phyloP scores from a whole-genome alignment of 2,113 vertebrate genomes.

The Nothocercus nigrocapillus region DNA sequence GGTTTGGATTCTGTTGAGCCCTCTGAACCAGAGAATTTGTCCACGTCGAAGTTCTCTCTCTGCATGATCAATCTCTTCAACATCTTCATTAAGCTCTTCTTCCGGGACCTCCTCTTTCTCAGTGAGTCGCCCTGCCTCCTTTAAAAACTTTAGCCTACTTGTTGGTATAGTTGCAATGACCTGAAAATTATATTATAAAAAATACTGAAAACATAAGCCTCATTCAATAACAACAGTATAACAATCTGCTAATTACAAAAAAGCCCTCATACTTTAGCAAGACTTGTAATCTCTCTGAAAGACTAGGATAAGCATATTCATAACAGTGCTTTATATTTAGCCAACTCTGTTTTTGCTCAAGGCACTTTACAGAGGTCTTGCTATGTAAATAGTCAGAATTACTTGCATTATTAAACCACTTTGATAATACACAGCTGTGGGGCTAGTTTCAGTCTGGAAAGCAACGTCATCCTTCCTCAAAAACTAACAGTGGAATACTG shows the following conservation, averaged over 20 bases:
- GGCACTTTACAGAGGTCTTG: neutral
- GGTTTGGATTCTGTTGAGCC: conserved; percentile 97
- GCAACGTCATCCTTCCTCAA: neutral
- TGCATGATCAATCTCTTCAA: conserved; percentile 96
- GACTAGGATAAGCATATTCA: neutral
- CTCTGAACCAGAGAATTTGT: conserved; percentile 98
- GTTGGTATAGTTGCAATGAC: conserved; percentile 94
- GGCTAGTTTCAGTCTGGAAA: neutral
- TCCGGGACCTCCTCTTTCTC: conserved; percentile 93
- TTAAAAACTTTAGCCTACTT: conserved; percentile 93
- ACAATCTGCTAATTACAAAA: neutral
- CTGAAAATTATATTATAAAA: conserved; percentile 71
- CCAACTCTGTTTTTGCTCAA: neutral
- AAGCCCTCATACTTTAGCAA: neutral
- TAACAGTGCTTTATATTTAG: neutral
- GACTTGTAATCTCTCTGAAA: neutral
- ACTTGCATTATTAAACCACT: neutral
- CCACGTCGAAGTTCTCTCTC: conserved; percentile 95
- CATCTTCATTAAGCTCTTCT: conserved; percentile 94
- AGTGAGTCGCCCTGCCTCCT: conserved; percentile 91
- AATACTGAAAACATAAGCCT: conserved; percentile 34
- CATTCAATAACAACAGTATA: neutral
- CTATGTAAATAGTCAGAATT: neutral
- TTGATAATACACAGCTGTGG: neutral
- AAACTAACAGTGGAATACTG: neutral